These are phyloP conservation scores for Ypsolopha scabrella DNA, from an alignment of 2,888 invertebrate genomes.

Conservation along the genomic window DNA sequence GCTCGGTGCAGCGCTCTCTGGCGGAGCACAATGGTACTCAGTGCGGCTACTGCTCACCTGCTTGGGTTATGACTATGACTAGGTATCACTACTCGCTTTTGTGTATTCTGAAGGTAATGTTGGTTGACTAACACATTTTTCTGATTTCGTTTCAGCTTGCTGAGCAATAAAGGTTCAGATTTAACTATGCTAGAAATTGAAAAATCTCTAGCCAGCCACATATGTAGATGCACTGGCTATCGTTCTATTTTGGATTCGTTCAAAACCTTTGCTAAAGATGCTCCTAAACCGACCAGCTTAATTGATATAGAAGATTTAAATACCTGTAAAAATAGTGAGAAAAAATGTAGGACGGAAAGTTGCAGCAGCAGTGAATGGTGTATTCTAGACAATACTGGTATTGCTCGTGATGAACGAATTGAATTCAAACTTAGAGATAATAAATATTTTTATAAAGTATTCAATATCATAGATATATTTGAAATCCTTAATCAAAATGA, in stretches of 20 bases:
- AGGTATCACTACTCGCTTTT: conserved; percentile 15
- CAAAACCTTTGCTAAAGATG: conserved; percentile 69
- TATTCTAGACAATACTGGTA: conserved; percentile 24
- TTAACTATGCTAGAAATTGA: conserved; percentile 70
- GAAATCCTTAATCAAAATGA: conserved; percentile 39
- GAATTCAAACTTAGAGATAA: conserved; percentile 36
- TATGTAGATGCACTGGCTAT: conserved; percentile 80
- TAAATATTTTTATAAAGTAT: conserved; percentile 65
- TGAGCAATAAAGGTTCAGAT: conserved; percentile 37
- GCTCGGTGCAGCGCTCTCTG: conserved; percentile 72
- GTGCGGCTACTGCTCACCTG: conserved; percentile 81
- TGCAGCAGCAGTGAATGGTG: conserved; percentile 34
- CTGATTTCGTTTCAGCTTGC: conserved; percentile 23
- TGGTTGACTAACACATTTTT: too few species aligned
- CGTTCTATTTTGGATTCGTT: conserved; percentile 74
- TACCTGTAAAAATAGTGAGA: conserved; percentile 25
- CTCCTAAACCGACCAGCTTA: conserved; percentile 25
- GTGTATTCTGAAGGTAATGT: too few species aligned
- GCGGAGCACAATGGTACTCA: conserved; percentile 76
- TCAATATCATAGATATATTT: conserved; percentile 60
- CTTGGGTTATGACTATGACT: conserved; percentile 84
- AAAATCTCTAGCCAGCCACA: conserved; percentile 77
- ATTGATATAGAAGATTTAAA: conserved; percentile 40
- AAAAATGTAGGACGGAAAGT: conserved; percentile 17
- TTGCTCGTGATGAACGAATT: conserved; percentile 15